A percentile compares a stretch with the other conserved stretches of the same genome.
Conservation (phyloP, 2,888 invertebrate species). For the Drosophila gaucha region DNA sequence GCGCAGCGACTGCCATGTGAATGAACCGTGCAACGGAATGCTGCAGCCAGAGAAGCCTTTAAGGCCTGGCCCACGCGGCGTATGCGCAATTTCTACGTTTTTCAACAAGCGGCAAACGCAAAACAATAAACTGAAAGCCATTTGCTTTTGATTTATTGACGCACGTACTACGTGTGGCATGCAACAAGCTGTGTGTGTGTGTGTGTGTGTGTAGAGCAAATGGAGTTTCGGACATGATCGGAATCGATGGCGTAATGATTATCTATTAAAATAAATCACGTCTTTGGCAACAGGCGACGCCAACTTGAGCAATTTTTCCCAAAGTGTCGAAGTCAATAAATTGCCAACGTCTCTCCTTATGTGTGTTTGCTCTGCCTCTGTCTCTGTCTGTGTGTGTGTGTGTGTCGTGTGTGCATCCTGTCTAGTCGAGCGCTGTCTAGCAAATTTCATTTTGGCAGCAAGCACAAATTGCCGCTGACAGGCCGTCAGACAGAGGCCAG, state of each 20-base stretch:
- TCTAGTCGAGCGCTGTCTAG: conserved; percentile 38
- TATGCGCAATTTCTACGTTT: conserved; percentile 44
- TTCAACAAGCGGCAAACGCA: conserved; percentile 39
- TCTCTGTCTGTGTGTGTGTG: conserved; percentile 8
- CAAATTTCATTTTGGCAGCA: not conserved
- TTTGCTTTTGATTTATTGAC: conserved; percentile 77
- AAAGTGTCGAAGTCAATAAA: conserved; percentile 80
- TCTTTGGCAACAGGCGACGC: conserved; percentile 62
- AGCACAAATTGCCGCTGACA: conserved; percentile 28
- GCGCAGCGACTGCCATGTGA: conserved; percentile 61
- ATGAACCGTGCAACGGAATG: conserved; percentile 62
- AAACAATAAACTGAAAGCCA: conserved; percentile 77
- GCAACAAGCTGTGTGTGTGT: conserved; percentile 17
- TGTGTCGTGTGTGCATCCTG: conserved; percentile 25
- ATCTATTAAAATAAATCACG: conserved; percentile 83
- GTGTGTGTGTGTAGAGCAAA: conserved; percentile 35
- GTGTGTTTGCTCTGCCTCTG: conserved; percentile 24
- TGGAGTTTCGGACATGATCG: conserved; percentile 51
- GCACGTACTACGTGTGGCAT: conserved; percentile 54
- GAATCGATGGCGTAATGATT: conserved; percentile 82
- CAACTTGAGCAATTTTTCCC: conserved; percentile 33
- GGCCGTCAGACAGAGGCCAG: conserved; percentile 17
- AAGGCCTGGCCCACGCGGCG: conserved; percentile 37
- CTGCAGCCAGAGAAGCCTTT: conserved; percentile 8
- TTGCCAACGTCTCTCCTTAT: conserved; percentile 44